A percentile compares a stretch with the other conserved stretches of the same genome.
Evolutionary conservation across 2,797 vertebrate genomes (phyloP).

Genomic region (Sitta carolinensis): DNA sequence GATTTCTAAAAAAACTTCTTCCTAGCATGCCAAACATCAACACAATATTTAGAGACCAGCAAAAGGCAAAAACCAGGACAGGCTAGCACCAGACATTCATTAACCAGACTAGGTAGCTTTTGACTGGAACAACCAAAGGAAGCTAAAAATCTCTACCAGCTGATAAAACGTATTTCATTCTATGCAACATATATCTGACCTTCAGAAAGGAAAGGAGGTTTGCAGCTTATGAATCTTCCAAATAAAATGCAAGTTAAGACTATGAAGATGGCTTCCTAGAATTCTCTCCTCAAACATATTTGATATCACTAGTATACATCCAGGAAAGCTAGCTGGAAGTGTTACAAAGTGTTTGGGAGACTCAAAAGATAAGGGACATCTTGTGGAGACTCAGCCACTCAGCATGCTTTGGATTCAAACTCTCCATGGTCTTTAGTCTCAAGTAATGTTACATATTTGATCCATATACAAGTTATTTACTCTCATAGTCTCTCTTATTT

Average conservation of each 20-base stretch:
- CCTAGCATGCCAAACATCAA: background rate
- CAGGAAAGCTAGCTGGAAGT: background rate
- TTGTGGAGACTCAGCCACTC: background rate
- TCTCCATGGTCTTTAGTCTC: background rate
- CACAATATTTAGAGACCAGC: background rate
- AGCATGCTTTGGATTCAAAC: background rate
- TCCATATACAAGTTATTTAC: background rate
- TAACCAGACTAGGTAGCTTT: background rate
- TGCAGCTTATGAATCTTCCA: background rate
- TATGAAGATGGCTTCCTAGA: background rate
- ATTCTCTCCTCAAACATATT: background rate
- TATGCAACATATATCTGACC: background rate
- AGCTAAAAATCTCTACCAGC: background rate
- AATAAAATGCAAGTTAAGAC: background rate
- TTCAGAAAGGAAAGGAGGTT: background rate
- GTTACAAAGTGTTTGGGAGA: background rate
- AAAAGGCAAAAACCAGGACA: background rate
- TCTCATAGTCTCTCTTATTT: background rate
- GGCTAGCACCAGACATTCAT: background rate
- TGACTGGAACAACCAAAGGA: background rate
- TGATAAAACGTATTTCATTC: background rate
- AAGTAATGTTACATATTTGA: background rate
- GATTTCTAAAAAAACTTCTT: background rate
- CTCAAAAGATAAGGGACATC: background rate
- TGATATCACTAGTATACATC: background rate